A percentile compares a stretch with the other conserved stretches of the same genome.
These are phyloP conservation scores for Neopipo cinnamomea DNA, from an alignment of 2,113 vertebrate species.

Conservation along the genomic window DNA sequence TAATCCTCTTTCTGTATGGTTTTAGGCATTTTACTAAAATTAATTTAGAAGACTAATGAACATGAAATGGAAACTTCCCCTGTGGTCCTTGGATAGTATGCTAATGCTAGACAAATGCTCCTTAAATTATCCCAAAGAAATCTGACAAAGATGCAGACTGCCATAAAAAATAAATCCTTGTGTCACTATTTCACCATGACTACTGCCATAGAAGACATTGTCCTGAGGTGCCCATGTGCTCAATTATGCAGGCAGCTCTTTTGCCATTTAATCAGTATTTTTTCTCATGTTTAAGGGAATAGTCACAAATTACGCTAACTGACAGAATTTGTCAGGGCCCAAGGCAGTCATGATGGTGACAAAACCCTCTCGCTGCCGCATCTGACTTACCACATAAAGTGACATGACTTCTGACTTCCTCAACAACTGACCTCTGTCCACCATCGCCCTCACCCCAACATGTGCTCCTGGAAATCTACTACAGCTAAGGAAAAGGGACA, in stretches of 20 bases:
- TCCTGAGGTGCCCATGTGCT: background rate
- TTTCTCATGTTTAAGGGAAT: background rate
- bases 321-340: background rate
- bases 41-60: constrained; percentile 38
- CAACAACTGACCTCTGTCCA: background rate
- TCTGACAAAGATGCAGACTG: background rate
- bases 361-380: background rate
- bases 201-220: background rate
- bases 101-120: background rate
- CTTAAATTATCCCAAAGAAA: constrained; percentile 14
- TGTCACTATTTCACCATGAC: background rate
- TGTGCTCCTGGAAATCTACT: background rate
- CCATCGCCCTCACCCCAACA: background rate
- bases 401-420: background rate
- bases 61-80: constrained; percentile 12
- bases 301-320: background rate
- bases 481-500: background rate
- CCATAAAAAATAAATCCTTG: background rate
- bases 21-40: constrained; percentile 41
- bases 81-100: background rate
- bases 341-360: background rate
- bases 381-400: background rate
- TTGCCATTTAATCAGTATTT: background rate
- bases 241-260: background rate
- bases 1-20: background rate